phyloP scores from a whole-genome alignment of 2,113 vertebrate species.

The Psittacus erithacus region DNA sequence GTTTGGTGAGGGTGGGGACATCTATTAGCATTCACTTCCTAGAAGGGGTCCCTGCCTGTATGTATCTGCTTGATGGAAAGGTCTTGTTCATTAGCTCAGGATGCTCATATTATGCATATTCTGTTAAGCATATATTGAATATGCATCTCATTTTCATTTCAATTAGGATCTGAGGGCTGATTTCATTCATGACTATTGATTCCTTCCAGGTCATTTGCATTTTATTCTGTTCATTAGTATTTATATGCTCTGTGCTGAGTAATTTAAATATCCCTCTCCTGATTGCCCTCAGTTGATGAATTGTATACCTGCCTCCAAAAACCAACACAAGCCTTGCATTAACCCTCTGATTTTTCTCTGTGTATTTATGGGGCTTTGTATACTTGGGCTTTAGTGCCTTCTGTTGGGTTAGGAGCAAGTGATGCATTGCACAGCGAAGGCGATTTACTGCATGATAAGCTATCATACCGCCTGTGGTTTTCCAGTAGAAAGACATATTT shows the following conservation, averaged over 20 bases:
- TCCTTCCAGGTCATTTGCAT: constrained; percentile 51
- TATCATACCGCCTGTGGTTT: fast-evolving
- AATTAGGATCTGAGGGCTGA: constrained; percentile 24
- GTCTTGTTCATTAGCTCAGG: constrained; percentile 25
- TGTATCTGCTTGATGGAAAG: not conserved
- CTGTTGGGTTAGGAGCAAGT: not conserved
- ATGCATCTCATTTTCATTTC: constrained; percentile 53
- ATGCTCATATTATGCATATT: constrained; percentile 5
- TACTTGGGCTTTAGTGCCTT: not conserved
- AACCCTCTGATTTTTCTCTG: not conserved
- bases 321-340: not conserved
- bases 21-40: not conserved
- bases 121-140: constrained; percentile 46
- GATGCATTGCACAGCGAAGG: not conserved
- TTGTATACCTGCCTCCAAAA: constrained; percentile 27
- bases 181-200: constrained; percentile 49
- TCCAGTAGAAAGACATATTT: not conserved
- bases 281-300: constrained; percentile 52
- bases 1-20: not conserved
- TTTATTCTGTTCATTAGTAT: constrained; percentile 55
- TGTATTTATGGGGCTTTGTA: not conserved
- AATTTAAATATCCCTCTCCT: constrained; percentile 33
- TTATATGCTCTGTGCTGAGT: constrained; percentile 38
- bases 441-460: not conserved
- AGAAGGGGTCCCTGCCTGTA: not conserved